Percentiles rank a stretch among this genome's conserved stretches.
phyloP scores from a whole-genome alignment of 2,113 vertebrate species.

The Fulmarus glacialis region DNA sequence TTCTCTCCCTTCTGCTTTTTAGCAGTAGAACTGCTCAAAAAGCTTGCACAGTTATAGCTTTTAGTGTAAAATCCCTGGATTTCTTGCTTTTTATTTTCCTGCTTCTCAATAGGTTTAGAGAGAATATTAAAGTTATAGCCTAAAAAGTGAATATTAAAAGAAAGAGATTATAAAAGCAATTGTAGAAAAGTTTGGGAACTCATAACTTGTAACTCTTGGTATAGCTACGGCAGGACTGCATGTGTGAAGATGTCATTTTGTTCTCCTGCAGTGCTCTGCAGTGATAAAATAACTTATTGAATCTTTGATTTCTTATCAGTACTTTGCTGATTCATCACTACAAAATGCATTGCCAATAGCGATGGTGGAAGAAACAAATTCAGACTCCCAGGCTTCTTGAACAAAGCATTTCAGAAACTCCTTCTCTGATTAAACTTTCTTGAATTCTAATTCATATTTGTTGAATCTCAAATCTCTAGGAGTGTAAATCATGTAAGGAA shows the following conservation, averaged over 20 bases:
- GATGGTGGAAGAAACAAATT: not conserved
- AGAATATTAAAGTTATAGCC: conserved; percentile 36
- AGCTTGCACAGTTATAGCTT: conserved; percentile 10
- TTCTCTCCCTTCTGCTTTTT: not conserved
- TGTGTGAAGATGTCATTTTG: accelerated
- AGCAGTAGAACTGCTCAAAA: not conserved
- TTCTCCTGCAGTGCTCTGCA: not conserved
- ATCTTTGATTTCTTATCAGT: not conserved
- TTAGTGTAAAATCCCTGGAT: conserved; percentile 42
- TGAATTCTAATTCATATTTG: not conserved
- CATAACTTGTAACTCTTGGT: not conserved
- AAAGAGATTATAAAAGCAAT: conserved; percentile 55
- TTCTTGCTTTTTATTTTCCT: conserved; percentile 51
- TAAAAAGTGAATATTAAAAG: conserved; percentile 41
- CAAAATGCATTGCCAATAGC: not conserved
- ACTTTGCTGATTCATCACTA: not conserved
- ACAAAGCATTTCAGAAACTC: not conserved
- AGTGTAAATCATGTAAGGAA: not conserved
- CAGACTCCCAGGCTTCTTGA: not conserved
- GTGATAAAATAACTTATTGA: not conserved
- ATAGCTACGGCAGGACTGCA: not conserved
- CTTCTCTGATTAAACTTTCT: not conserved
- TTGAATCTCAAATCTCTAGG: not conserved
- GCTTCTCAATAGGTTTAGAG: conserved; percentile 55
- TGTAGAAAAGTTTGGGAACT: conserved; percentile 22